Percentiles rank a stretch among this genome's conserved stretches.
Conservation (phyloP, 1,140 invertebrate genomes). For the Drosophila lacertosa region DNA sequence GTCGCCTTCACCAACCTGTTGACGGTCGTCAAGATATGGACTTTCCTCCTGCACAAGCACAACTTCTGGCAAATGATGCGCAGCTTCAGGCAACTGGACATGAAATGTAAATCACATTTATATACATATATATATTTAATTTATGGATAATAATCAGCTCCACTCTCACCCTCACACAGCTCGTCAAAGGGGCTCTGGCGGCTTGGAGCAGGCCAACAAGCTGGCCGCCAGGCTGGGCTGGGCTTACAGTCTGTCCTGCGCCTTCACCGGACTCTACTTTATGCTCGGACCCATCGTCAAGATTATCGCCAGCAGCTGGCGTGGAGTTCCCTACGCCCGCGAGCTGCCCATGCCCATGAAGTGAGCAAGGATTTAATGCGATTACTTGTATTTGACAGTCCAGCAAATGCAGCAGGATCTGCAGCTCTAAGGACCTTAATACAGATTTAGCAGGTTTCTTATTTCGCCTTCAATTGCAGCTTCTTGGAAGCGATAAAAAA, state of each 20-base stretch:
- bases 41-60: conserved; percentile 62
- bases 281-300: conserved; percentile 65
- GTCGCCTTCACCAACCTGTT: conserved; percentile 72
- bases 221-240: conserved; percentile 51
- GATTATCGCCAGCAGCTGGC: conserved; percentile 42
- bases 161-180: conserved; percentile 21
- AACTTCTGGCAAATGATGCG: conserved; percentile 63
- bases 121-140: conserved; percentile 10
- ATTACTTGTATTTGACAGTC: not conserved
- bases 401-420: too few relatives aligned
- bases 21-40: conserved; percentile 69
- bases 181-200: conserved; percentile 21
- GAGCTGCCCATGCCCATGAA: conserved; percentile 80
- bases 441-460: too few relatives aligned
- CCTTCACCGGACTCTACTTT: conserved; percentile 67
- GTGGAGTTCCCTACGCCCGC: conserved; percentile 15
- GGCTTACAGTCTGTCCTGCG: conserved; percentile 63
- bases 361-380: conserved; percentile 26
- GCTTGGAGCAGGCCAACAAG: conserved; percentile 52
- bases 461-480: too few relatives aligned
- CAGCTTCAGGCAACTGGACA: conserved; percentile 63
- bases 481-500: too few relatives aligned
- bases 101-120: conserved; percentile 60
- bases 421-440: too few relatives aligned
- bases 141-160: not conserved